Percentiles rank a stretch among this genome's conserved stretches.
Evolutionary conservation across 2,797 vertebrate species (phyloP).

Genomic region (Anguilla pacifica): DNA sequence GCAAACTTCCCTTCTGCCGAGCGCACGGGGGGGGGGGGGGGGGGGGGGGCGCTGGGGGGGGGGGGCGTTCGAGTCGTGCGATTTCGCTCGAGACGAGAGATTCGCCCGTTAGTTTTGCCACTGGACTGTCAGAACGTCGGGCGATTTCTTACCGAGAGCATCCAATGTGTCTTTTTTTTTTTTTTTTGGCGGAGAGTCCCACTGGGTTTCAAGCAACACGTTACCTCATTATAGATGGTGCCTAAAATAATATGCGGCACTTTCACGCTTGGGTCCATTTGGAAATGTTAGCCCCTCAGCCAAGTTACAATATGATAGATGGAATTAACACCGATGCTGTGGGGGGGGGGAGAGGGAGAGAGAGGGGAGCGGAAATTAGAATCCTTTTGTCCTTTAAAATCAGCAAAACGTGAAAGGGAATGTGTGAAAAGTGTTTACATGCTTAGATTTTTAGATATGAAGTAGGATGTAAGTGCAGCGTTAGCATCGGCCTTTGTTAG

Average conservation of each 20-base stretch:
- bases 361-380: not conserved
- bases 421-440: not conserved
- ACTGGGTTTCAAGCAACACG: not conserved
- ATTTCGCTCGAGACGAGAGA: not conserved
- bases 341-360: not conserved
- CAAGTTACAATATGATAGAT: not conserved
- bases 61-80: no score
- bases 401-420: not conserved
- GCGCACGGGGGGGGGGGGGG: not conserved
- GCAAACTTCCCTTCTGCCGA: not conserved
- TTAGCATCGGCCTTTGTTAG: not conserved
- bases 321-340: not conserved
- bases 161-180: not conserved
- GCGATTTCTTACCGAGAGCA: not conserved
- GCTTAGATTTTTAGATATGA: not conserved
- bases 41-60: no score
- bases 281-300: not conserved
- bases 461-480: not conserved
- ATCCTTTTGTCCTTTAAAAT: not conserved
- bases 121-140: not conserved
- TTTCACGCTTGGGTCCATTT: not conserved
- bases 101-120: not conserved
- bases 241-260: not conserved
- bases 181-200: not conserved
- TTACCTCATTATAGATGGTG: not conserved